phyloP scores from a whole-genome alignment of 2,113 vertebrate species.

The Apteryx mantelli region DNA sequence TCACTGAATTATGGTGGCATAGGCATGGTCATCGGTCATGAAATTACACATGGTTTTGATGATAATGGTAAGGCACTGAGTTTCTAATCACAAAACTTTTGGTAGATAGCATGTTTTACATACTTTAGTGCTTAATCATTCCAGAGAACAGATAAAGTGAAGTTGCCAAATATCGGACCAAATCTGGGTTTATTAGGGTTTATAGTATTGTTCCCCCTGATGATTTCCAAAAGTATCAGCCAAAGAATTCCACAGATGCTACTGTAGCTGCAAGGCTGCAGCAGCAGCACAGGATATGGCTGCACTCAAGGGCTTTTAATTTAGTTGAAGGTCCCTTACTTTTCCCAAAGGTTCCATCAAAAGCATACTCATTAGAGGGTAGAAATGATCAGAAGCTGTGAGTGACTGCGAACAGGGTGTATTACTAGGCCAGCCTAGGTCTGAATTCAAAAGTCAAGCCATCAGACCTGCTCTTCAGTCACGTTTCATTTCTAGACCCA shows the following conservation, averaged over 20 bases:
- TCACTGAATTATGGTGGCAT: conserved; percentile 95
- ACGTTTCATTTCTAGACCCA: neutral
- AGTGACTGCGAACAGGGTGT: too few species aligned
- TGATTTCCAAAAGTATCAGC: neutral
- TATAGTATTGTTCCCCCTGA: neutral
- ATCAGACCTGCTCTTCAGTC: neutral
- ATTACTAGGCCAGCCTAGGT: neutral
- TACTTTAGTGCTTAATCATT: neutral
- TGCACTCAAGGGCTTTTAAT: neutral
- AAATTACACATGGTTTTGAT: conserved; percentile 97
- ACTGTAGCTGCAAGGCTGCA: neutral
- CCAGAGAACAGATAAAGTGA: neutral
- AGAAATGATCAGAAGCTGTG: neutral
- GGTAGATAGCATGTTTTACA: accelerated
- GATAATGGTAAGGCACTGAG: conserved; percentile 86
- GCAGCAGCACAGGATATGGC: neutral
- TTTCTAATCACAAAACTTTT: neutral
- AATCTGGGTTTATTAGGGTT: neutral
- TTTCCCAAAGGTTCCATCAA: neutral
- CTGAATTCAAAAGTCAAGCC: neutral
- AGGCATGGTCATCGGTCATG: conserved; percentile 97
- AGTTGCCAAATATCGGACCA: accelerated
- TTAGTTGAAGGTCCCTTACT: neutral
- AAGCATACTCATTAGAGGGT: neutral
- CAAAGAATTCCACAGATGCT: neutral